phyloP scores from a whole-genome alignment of 2,888 invertebrate genomes.

The Scrobipalpa atriplicella region DNA sequence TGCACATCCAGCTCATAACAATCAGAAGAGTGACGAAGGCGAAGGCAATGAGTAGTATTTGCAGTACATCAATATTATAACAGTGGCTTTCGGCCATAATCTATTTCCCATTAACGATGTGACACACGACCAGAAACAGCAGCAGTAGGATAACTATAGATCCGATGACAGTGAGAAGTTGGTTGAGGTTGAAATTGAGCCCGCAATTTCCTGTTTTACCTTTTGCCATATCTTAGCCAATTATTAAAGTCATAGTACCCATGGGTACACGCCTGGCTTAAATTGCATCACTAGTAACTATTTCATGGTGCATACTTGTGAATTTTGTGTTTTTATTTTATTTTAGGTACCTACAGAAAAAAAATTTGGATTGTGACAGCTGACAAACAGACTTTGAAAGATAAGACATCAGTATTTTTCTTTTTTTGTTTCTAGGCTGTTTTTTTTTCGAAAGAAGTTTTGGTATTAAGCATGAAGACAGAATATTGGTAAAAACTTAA shows the following conservation, averaged over 20 bases:
- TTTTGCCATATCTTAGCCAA: conserved; percentile 28
- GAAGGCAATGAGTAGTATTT: conserved; percentile 59
- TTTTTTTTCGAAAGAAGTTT: neutral
- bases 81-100: conserved; percentile 32
- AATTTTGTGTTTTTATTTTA: conserved; percentile 11
- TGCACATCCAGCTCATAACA: conserved; percentile 69
- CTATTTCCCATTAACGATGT: conserved; percentile 55
- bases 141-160: conserved; percentile 63
- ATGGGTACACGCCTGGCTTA: neutral
- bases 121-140: conserved; percentile 64
- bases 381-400: conserved; percentile 1
- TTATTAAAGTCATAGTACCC: neutral
- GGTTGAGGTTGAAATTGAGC: conserved; percentile 59
- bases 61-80: conserved; percentile 55
- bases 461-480: neutral
- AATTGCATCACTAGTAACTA: neutral
- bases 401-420: neutral
- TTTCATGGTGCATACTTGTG: neutral
- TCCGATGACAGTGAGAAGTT: conserved; percentile 63
- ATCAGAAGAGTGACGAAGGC: conserved; percentile 62
- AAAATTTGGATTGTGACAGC: neutral
- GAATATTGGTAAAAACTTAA: too few species aligned
- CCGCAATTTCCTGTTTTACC: conserved; percentile 32
- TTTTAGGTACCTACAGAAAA: neutral
- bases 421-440: conserved; percentile 2